A percentile compares a stretch with the other conserved stretches of the same genome.
phyloP scores from a whole-genome alignment of 2,113 vertebrate genomes.

The Cochlearius cochlearius region DNA sequence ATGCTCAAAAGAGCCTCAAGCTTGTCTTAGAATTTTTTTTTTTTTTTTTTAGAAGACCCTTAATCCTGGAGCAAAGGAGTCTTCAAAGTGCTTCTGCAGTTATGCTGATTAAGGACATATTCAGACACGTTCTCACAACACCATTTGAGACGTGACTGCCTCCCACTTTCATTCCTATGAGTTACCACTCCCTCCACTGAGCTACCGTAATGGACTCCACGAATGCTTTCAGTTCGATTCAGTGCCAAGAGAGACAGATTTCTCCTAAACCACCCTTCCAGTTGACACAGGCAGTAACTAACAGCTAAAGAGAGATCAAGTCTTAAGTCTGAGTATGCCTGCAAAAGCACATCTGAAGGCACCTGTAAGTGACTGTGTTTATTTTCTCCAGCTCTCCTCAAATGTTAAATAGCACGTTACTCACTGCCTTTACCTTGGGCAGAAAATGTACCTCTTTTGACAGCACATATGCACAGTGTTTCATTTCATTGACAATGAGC shows the following conservation, averaged over 20 bases:
- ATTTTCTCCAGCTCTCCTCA: neutral
- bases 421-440: neutral
- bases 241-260: neutral
- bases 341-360: neutral
- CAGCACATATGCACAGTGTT: neutral
- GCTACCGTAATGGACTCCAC: neutral
- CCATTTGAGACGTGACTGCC: neutral
- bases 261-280: neutral
- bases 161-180: slow-evolving; percentile 47
- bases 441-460: neutral
- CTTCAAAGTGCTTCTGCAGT: neutral
- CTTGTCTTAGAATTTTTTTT: neutral
- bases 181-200: neutral
- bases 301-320: neutral
- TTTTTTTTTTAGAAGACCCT: neutral
- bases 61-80: neutral
- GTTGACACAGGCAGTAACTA: neutral
- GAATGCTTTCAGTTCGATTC: neutral
- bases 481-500: neutral
- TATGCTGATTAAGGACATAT: slow-evolving; percentile 16
- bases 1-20: neutral
- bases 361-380: neutral
- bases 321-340: neutral
- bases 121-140: neutral
- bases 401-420: neutral